Base-by-base conservation (phyloP, 2,888 invertebrate genomes). In the Macrophya alboannulata region DNA sequence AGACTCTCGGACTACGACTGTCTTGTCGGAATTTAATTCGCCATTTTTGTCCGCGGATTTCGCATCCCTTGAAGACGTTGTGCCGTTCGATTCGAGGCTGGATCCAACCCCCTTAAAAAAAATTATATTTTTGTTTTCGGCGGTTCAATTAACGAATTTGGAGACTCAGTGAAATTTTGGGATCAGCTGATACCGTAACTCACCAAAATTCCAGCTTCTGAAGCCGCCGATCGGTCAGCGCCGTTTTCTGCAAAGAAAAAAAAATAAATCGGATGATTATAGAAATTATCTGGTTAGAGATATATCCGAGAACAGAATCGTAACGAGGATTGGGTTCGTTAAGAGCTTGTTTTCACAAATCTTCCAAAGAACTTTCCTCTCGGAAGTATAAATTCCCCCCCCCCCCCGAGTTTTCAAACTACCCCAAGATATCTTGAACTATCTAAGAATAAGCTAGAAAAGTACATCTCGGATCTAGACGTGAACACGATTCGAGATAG, bases 191-290 rank as follows among this genome's bases (percentile, higher is more conserved):
- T 31, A 40, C 12, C 40, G 4, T 40, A 1, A 81, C 81, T 81
- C n/a, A 81, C 81, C 81, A 40, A 62, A 17, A 81, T 43, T 65
- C 8, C n/a, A 25, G 3, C 43, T 1, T 43, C 62, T 8, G 43
- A 40, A 62, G 43, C 40, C 31, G 81, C n/a, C 6, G n/a, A 55
- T 55, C 43, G 4, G 15, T 31, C 45, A 62, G 21, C 81, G 8
- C 10, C 43, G 40, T 81, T 45, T 43, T 25, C 81, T 81, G 81
- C 6, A 62, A 62, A 25, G 62, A 62, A 8, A 62, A 37, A 77
- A 76, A 76, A 21, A 21, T 25, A 48, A 17, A 0, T 6, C 5
- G 1, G 3, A 31, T 31, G 31, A 12, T 8, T 25, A n/a, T n/a
- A 15, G 21, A 6, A 74, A 71, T 37, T 71, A 17, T 25, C 51